A percentile compares a stretch with the other conserved stretches of the same genome.
These are phyloP conservation scores for Sphenopsis melanotis DNA, from an alignment of 2,797 vertebrate species.

Conservation along the genomic window DNA sequence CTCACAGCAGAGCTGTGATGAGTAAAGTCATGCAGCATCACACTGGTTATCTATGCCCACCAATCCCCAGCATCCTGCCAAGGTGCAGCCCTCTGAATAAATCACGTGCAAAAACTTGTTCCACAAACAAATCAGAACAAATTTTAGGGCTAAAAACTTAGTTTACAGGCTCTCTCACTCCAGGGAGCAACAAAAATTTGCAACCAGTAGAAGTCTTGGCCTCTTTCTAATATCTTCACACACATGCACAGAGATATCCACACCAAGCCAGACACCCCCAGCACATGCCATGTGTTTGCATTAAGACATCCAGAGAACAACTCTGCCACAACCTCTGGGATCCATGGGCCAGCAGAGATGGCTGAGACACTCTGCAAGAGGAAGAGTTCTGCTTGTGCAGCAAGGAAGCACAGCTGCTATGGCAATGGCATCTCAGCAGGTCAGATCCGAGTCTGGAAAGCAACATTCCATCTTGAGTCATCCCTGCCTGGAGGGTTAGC, in stretches of 20 bases:
- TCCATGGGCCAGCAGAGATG: neutral
- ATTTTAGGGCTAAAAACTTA: neutral
- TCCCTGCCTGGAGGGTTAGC: neutral
- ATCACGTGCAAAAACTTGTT: neutral
- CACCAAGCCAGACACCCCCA: neutral
- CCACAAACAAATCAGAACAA: neutral
- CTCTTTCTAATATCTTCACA: neutral
- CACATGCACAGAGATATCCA: neutral
- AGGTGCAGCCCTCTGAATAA: neutral
- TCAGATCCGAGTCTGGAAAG: neutral
- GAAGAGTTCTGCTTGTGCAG: neutral
- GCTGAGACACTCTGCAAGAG: neutral
- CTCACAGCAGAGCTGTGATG: neutral
- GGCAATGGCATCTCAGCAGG: neutral
- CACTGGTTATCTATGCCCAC: neutral
- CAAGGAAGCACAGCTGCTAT: neutral
- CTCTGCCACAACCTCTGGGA: neutral
- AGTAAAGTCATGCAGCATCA: neutral
- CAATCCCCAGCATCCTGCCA: neutral
- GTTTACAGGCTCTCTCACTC: neutral
- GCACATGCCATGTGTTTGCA: rapidly evolving
- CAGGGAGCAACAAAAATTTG: neutral
- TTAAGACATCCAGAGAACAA: neutral
- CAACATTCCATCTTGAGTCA: neutral
- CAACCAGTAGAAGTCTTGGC: neutral